Conservation (phyloP, 1,140 invertebrate genomes). For the Conus ventricosus region DNA sequence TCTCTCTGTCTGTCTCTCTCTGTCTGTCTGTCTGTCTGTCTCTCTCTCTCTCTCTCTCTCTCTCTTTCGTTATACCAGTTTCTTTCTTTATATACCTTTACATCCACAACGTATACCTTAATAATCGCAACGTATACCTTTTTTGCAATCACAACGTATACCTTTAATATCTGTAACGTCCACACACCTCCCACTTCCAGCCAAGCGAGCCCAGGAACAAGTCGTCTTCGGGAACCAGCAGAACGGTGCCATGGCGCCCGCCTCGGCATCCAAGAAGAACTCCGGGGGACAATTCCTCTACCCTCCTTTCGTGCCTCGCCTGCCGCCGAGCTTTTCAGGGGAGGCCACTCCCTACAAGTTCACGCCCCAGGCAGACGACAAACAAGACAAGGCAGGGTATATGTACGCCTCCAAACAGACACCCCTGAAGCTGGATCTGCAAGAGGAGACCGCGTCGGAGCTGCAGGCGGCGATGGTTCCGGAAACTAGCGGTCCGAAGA, state of each 20-base stretch:
- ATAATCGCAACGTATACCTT: too few relatives aligned
- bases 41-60: too few relatives aligned
- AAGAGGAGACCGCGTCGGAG: background rate
- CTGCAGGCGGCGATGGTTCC: background rate
- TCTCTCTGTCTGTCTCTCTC: too few relatives aligned
- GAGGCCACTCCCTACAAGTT: background rate
- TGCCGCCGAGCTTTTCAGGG: background rate
- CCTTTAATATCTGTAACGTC: too few relatives aligned
- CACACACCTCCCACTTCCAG: conserved; percentile 30
- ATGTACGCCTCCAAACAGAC: conserved; percentile 10
- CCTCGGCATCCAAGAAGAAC: conserved; percentile 33
- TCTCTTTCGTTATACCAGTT: too few relatives aligned
- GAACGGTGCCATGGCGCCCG: conserved; percentile 41
- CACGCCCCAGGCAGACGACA: background rate
- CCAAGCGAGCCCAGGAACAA: conserved; percentile 55
- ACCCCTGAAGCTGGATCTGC: background rate
- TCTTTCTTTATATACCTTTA: too few relatives aligned
- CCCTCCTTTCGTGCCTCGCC: background rate
- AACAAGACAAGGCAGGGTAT: background rate
- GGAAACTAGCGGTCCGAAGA: background rate
- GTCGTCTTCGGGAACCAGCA: conserved; percentile 63
- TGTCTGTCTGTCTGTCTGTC: too few relatives aligned
- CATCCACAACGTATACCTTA: too few relatives aligned
- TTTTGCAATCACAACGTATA: too few relatives aligned
- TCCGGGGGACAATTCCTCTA: background rate